Base-by-base conservation (phyloP, 1,140 invertebrate species). In the Brachionus paranguensis region DNA sequence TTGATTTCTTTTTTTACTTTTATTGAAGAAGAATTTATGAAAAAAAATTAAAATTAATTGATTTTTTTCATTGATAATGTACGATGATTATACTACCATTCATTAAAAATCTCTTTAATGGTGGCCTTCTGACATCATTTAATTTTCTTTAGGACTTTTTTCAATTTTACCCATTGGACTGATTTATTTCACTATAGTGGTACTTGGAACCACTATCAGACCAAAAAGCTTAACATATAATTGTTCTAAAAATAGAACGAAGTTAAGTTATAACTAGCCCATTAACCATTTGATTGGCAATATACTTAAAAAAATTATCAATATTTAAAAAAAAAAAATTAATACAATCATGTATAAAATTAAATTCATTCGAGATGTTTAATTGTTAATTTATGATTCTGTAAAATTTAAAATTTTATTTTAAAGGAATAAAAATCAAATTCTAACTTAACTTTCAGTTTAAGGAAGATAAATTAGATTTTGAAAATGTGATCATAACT, bases 31-130 rank as follows among this genome's bases (percentile, higher is more conserved):
- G 27, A 24, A 60, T 8, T 20, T 60, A 11, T 5, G n/a, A 10
- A 8, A 60, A 20, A 60, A 17, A 53, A 17, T 17, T 17, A n/a
- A 53, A 53, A 53, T n/a, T 53, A 3, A 24, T 60, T 24, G 17
- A 20, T 24, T 60, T 60, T 24, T 12, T 47, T 47, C 2, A 47
- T 47, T 20, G 17, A 29, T 5, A 68, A 72, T 72, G 68, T 72
- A 41, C 17, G 68, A 72, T 72, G 68, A 43, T 72, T 72, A 72
- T 72, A 72, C 68, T 72, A 72, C 68, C 68, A 72, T 43, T 72
- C 41, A 72, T 72, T 72, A 72, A 72, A 72, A 72, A 43, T 72
- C 68, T 72, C 20, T 43, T 72, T 72, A 72, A 72, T 43, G 41
- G 45, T 17, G 68, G 68, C 68, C 68, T 72, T 72, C 68, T 72